A percentile compares a stretch with the other conserved stretches of the same genome.
Conservation (phyloP, 2,888 invertebrate species). For the Thera britannica region DNA sequence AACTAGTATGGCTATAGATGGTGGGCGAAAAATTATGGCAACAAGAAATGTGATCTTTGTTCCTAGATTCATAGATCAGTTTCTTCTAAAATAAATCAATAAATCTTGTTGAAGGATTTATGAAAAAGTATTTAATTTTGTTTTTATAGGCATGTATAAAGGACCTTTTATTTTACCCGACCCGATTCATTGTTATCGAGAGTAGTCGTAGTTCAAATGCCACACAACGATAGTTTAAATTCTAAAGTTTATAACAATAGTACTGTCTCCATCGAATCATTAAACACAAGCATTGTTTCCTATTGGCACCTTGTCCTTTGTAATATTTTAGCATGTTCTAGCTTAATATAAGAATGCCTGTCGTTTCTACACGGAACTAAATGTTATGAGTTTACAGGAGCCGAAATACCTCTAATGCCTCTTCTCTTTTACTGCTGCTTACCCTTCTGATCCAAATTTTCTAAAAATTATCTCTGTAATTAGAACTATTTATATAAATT, state of each 20-base stretch:
- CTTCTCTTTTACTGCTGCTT: constrained; percentile 27
- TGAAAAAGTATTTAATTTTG: no score
- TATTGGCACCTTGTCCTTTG: constrained; percentile 66
- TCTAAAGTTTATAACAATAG: constrained; percentile 8
- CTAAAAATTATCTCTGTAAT: constrained; percentile 1
- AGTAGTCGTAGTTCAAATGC: constrained; percentile 1
- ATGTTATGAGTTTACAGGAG: constrained; percentile 26
- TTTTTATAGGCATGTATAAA: no score
- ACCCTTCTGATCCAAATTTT: constrained; percentile 34
- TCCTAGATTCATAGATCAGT: no score
- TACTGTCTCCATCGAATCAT: constrained; percentile 43
- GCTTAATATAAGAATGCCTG: constrained; percentile 46
- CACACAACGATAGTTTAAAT: constrained; percentile 12
- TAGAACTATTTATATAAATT: not conserved
- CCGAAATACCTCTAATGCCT: constrained; percentile 13
- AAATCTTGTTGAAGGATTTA: no score
- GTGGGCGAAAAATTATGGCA: no score
- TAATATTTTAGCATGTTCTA: constrained; percentile 61
- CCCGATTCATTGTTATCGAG: constrained; percentile 35
- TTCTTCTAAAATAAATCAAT: no score
- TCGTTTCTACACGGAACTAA: constrained; percentile 19
- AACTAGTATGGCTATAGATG: no score
- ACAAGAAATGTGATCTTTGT: no score
- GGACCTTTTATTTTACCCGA: not conserved
- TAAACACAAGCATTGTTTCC: constrained; percentile 59